Conservation (phyloP, 2,888 invertebrate species). For the Piscicola geometra region DNA sequence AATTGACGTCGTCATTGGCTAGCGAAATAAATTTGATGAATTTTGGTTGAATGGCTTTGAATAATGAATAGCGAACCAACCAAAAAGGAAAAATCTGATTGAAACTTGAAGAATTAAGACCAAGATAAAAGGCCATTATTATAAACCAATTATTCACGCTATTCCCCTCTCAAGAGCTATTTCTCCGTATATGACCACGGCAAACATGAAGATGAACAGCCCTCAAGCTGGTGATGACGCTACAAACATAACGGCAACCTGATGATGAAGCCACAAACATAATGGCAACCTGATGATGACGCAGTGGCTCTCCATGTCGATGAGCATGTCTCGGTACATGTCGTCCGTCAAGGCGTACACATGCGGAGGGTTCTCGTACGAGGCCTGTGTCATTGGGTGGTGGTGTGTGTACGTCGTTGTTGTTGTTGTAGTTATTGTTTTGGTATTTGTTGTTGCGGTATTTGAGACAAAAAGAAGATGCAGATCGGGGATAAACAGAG, state of each 20-base stretch:
- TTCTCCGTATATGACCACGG: too few relatives aligned
- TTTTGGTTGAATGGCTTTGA: too few relatives aligned
- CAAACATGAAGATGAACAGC: not conserved
- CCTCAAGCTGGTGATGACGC: not conserved
- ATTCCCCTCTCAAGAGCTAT: not conserved
- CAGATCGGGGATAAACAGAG: conserved; percentile 37
- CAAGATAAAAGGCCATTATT: not conserved
- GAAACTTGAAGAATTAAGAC: too few relatives aligned
- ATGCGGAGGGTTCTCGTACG: conserved; percentile 69
- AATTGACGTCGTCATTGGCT: too few relatives aligned
- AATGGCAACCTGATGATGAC: conserved; percentile 65
- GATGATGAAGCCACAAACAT: not conserved
- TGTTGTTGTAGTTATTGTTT: too few relatives aligned
- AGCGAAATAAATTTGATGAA: too few relatives aligned
- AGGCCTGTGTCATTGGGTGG: conserved; percentile 58
- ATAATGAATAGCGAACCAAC: not conserved
- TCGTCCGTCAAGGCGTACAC: conserved; percentile 67
- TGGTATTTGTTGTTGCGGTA: too few relatives aligned
- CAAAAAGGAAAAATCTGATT: not conserved
- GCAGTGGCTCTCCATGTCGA: conserved; percentile 67
- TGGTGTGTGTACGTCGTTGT: not conserved
- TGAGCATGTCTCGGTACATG: conserved; percentile 70
- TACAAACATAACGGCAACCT: not conserved
- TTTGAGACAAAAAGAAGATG: conserved; percentile 43
- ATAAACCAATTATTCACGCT: not conserved